phyloP scores from a whole-genome alignment of 2,888 invertebrate species.

The Dynastes maya region DNA sequence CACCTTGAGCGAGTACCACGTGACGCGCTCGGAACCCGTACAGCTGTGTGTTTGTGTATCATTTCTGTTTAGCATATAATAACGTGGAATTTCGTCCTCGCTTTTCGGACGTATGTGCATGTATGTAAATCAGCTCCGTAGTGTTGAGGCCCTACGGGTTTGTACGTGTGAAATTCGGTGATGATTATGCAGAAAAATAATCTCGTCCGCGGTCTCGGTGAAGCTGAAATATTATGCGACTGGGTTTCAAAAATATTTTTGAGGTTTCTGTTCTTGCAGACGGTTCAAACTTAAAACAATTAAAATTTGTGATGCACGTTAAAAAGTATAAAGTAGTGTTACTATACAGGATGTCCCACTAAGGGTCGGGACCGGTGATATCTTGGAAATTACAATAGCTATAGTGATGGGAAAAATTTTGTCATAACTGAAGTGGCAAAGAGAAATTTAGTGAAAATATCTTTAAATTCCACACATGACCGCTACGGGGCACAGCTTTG shows the following conservation, averaged over 20 bases:
- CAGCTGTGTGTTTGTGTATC: constrained; percentile 1
- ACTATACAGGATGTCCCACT: too few species aligned
- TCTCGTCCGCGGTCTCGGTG: neutral
- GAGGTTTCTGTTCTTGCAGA: too few species aligned
- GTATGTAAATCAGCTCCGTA: constrained; percentile 2
- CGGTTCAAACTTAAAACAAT: too few species aligned
- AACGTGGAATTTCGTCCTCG: constrained; percentile 17
- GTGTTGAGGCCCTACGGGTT: neutral
- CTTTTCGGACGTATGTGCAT: neutral
- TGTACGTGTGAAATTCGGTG: neutral
- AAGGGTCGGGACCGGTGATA: too few species aligned
- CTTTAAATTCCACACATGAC: too few species aligned
- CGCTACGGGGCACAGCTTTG: too few species aligned
- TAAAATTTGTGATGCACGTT: too few species aligned
- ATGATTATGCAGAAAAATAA: neutral
- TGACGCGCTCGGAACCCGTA: neutral
- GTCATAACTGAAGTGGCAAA: too few species aligned
- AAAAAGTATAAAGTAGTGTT: neutral
- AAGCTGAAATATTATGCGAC: constrained; percentile 14
- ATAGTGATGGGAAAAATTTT: too few species aligned
- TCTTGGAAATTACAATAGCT: too few species aligned
- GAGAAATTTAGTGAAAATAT: too few species aligned
- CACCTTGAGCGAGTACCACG: neutral
- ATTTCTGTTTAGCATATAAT: constrained; percentile 37
- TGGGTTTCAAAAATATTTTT: constrained; percentile 1